These are phyloP conservation scores for Metacarcinus magister DNA, from an alignment of 2,888 invertebrate genomes.

Conservation along the genomic window DNA sequence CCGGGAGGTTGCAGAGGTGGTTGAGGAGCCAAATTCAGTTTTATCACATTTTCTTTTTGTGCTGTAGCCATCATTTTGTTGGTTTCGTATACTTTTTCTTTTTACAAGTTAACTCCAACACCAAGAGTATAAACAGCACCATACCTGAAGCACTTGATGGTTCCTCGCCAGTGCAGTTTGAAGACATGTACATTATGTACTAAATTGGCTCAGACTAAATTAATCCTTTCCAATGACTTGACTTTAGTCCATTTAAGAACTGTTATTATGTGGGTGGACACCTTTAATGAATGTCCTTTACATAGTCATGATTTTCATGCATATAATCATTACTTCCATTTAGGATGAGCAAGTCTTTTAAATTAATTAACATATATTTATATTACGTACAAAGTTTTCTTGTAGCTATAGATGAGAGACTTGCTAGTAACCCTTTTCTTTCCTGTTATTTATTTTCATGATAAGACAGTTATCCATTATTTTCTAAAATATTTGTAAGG, in stretches of 20 bases:
- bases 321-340: neutral
- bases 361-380: conserved; percentile 10
- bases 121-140: neutral
- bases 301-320: neutral
- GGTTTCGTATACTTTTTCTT: neutral
- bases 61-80: neutral
- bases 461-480: neutral
- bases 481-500: neutral
- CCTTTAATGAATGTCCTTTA: neutral
- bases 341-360: neutral
- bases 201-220: neutral
- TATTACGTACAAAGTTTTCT: conserved; percentile 41
- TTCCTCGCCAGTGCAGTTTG: neutral
- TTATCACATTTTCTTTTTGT: neutral
- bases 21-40: neutral
- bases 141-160: neutral
- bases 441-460: conserved; percentile 42
- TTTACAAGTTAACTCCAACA: neutral
- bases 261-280: neutral
- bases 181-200: neutral
- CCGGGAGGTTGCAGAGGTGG: neutral
- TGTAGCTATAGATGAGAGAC: neutral
- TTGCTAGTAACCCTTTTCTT: conserved; percentile 11
- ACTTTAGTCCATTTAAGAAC: neutral
- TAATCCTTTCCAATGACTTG: neutral